A percentile compares a stretch with the other conserved stretches of the same genome.
Conservation (phyloP, 2,888 invertebrate genomes). For the Pseudococcus jackbeardsleyi region DNA sequence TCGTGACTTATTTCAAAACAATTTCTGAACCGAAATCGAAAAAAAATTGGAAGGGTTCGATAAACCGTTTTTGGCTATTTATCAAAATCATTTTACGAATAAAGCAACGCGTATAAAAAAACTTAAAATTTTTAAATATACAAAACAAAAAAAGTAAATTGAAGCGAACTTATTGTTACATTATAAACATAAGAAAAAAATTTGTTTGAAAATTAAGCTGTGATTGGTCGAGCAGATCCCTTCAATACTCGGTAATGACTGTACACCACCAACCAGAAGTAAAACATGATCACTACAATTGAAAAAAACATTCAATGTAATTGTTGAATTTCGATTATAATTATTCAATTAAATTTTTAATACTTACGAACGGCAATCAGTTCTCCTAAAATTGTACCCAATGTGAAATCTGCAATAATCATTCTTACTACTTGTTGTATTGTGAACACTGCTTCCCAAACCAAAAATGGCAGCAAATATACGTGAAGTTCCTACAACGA, state of each 20-base stretch:
- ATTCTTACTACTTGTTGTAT: background rate
- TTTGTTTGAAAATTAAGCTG: background rate
- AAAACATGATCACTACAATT: background rate
- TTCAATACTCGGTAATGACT: constrained; percentile 19
- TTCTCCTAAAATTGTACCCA: background rate
- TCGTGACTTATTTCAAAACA: background rate
- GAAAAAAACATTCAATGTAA: background rate
- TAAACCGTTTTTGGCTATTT: background rate
- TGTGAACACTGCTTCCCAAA: background rate
- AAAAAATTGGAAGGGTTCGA: background rate
- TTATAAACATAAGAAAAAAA: background rate
- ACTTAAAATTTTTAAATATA: background rate
- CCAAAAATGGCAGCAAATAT: background rate
- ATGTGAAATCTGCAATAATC: background rate
- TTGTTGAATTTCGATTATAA: background rate
- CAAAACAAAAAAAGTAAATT: background rate
- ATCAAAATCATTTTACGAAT: background rate
- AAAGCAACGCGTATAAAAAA: background rate
- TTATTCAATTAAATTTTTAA: background rate
- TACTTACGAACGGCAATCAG: background rate
- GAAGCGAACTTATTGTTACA: background rate
- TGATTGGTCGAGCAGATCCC: background rate
- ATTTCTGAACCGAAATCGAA: background rate
- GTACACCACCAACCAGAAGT: constrained; percentile 39
- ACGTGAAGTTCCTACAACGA: background rate